phyloP scores from a whole-genome alignment of 2,113 vertebrate species.

The Micronisus gabar region DNA sequence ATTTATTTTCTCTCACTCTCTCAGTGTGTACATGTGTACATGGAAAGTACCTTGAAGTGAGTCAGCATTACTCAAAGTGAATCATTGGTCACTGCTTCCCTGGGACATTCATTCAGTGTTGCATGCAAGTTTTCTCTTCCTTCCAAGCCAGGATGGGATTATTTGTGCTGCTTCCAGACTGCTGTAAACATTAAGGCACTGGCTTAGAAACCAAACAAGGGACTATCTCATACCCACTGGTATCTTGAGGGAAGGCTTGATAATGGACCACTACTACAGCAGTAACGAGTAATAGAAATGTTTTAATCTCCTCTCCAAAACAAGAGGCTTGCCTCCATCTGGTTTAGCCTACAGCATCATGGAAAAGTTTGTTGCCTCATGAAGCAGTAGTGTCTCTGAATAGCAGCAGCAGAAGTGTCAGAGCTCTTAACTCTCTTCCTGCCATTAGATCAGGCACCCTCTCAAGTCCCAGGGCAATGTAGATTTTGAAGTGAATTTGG shows the following conservation, averaged over 20 bases:
- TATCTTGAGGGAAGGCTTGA: not conserved
- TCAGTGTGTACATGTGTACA: slow-evolving; percentile 50
- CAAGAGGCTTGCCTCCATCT: not conserved
- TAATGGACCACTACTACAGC: not conserved
- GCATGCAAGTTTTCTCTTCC: not conserved
- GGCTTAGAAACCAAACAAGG: not conserved
- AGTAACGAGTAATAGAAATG: not conserved
- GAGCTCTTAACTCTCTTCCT: not conserved
- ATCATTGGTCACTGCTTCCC: slow-evolving; percentile 67
- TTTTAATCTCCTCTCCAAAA: not conserved
- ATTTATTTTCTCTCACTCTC: slow-evolving; percentile 68
- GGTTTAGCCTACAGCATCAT: not conserved
- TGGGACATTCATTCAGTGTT: slow-evolving; percentile 48
- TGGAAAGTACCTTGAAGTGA: slow-evolving; percentile 76
- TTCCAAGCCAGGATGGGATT: slow-evolving; percentile 13
- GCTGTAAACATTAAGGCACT: not conserved
- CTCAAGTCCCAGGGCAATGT: not conserved
- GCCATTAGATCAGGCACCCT: not conserved
- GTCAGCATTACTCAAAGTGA: slow-evolving; percentile 72
- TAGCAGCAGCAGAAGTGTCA: not conserved
- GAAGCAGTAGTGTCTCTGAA: not conserved
- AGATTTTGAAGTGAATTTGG: not conserved
- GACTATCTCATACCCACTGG: not conserved
- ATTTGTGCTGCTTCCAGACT: not conserved
- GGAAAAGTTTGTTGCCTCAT: not conserved